Evolutionary conservation across 2,113 vertebrate genomes (phyloP).

Genomic region (Sciurus niger): DNA sequence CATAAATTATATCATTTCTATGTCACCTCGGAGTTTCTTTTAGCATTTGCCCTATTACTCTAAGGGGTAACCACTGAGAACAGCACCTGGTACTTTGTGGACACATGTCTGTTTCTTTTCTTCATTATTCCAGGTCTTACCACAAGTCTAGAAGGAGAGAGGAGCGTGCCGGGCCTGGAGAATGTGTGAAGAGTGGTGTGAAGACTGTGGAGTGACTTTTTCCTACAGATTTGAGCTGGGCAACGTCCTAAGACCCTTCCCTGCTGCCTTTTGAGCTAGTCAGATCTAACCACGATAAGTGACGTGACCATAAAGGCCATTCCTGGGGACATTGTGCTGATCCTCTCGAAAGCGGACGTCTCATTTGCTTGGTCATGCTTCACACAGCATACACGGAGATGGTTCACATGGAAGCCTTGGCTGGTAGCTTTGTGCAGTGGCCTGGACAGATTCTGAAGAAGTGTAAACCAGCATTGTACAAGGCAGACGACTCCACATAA

Average conservation of each 20-base stretch:
- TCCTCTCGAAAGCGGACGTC: neutral
- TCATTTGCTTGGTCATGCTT: slow-evolving; percentile 5
- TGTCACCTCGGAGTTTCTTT: neutral
- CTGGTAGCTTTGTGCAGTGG: neutral
- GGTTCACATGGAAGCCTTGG: slow-evolving; percentile 48
- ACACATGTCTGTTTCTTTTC: neutral
- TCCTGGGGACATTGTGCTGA: slow-evolving; percentile 27
- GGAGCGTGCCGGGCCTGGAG: neutral
- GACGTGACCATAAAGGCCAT: neutral
- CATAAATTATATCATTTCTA: neutral
- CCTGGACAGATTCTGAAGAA: slow-evolving; percentile 48
- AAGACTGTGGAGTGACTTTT: neutral
- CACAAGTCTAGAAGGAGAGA: neutral
- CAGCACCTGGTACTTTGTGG: neutral
- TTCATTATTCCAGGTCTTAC: neutral
- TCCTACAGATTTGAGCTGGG: neutral
- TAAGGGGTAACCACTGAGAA: neutral
- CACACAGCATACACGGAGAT: neutral
- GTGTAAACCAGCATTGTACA: neutral
- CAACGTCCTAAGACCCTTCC: neutral
- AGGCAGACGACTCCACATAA: neutral
- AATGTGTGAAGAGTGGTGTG: neutral
- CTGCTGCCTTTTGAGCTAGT: neutral
- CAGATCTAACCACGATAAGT: neutral
- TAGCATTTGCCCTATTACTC: neutral